phyloP scores from a whole-genome alignment of 2,113 vertebrate species.

The Vireo altiloquus region DNA sequence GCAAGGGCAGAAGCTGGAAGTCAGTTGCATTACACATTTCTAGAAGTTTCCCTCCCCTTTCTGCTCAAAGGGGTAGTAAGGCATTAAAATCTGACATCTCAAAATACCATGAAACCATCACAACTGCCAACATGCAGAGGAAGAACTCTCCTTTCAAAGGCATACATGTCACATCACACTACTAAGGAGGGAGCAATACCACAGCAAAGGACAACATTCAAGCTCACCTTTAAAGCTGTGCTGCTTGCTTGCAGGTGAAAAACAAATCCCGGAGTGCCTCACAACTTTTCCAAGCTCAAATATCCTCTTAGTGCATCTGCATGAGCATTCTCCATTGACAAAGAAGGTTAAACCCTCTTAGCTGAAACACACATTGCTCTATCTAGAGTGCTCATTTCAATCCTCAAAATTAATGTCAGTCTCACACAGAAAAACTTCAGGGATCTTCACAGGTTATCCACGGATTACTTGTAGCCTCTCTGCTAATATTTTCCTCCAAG shows the following conservation, averaged over 20 bases:
- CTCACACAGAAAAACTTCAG: background rate
- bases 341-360: background rate
- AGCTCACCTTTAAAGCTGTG: background rate
- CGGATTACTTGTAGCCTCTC: background rate
- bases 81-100: background rate
- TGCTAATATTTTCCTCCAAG: background rate
- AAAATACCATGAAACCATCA: background rate
- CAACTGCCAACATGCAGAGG: fast-evolving
- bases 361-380: background rate
- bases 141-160: background rate
- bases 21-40: background rate
- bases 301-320: background rate
- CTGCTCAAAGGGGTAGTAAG: background rate
- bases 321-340: background rate
- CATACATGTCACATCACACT: background rate
- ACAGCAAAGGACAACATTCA: background rate
- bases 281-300: background rate
- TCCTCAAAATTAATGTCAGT: background rate
- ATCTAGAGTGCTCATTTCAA: background rate
- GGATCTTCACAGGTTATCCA: background rate
- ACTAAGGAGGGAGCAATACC: background rate
- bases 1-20: conserved; percentile 26
- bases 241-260: background rate
- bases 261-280: background rate
- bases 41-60: background rate